Evolutionary conservation across 2,113 vertebrate species (phyloP).

Genomic region (Pycnonotus jocosus): DNA sequence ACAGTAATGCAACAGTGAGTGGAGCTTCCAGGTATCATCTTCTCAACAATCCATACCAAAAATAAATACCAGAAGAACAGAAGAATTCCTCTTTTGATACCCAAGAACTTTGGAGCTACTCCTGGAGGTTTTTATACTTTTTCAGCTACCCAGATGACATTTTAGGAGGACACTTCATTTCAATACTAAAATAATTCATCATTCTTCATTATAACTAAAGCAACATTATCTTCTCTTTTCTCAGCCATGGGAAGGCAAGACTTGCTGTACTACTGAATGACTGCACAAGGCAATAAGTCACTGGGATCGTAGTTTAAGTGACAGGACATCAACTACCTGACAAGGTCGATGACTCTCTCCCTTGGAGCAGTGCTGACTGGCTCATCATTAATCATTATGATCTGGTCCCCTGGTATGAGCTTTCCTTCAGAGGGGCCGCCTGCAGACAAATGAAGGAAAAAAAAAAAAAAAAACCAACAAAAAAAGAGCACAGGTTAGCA

Average conservation of each 20-base stretch:
- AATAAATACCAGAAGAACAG: background rate
- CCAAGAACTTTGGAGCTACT: background rate
- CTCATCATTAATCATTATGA: slow-evolving; percentile 99
- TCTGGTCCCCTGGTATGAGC: slow-evolving; percentile 95
- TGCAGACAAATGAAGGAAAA: slow-evolving; percentile 60
- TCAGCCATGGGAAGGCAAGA: background rate
- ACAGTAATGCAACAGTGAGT: background rate
- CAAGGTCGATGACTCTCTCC: slow-evolving; percentile 97
- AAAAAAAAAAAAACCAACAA: background rate
- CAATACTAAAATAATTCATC: background rate
- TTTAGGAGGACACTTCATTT: background rate
- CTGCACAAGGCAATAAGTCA: background rate
- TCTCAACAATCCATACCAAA: background rate
- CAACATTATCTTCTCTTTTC: background rate
- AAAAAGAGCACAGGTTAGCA: slow-evolving; percentile 17
- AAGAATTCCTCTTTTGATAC: background rate
- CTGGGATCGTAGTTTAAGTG: background rate
- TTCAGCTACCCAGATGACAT: background rate
- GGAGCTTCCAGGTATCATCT: background rate
- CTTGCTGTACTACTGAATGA: background rate
- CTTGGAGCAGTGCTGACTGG: slow-evolving; percentile 90
- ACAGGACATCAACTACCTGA: slow-evolving; percentile 82
- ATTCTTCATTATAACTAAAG: background rate
- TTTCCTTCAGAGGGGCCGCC: slow-evolving; percentile 96
- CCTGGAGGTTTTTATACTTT: background rate